Conservation (phyloP, 2,888 invertebrate genomes). For the Leucoma salicis region DNA sequence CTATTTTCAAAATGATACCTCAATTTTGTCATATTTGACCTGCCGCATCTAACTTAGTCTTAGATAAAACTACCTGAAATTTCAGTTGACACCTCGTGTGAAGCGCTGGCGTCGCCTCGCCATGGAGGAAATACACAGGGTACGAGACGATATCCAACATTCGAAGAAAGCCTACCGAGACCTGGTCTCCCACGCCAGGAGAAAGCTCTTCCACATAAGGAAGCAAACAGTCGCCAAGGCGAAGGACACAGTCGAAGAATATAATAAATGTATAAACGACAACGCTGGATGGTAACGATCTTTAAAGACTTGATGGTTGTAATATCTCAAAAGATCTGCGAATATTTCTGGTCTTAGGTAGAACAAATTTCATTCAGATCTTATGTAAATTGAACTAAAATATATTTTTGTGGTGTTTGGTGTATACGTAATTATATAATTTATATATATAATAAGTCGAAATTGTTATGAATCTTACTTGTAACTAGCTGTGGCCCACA, state of each 20-base stretch:
- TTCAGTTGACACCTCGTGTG: slow-evolving; percentile 56
- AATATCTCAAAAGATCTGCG: background rate
- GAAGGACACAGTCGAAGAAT: slow-evolving; percentile 34
- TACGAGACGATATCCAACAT: slow-evolving; percentile 60
- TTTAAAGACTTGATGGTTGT: background rate
- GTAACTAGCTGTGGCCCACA: no score
- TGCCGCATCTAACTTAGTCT: no score
- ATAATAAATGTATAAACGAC: slow-evolving; percentile 40
- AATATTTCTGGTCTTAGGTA: background rate
- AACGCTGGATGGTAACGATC: background rate
- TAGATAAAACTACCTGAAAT: no score
- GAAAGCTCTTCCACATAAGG: slow-evolving; percentile 54
- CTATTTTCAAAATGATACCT: no score
- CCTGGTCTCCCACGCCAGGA: slow-evolving; percentile 54
- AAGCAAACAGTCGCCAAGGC: slow-evolving; percentile 42
- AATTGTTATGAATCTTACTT: no score
- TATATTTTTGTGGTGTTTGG: no score
- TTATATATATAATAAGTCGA: no score
- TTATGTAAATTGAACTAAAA: no score
- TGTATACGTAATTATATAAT: no score
- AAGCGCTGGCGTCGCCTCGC: slow-evolving; percentile 66
- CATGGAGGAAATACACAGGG: slow-evolving; percentile 56
- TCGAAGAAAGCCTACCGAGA: slow-evolving; percentile 60
- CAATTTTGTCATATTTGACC: no score
- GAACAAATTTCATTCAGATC: no score